phyloP scores from a whole-genome alignment of 2,888 invertebrate genomes.

The Oscheius onirici region DNA sequence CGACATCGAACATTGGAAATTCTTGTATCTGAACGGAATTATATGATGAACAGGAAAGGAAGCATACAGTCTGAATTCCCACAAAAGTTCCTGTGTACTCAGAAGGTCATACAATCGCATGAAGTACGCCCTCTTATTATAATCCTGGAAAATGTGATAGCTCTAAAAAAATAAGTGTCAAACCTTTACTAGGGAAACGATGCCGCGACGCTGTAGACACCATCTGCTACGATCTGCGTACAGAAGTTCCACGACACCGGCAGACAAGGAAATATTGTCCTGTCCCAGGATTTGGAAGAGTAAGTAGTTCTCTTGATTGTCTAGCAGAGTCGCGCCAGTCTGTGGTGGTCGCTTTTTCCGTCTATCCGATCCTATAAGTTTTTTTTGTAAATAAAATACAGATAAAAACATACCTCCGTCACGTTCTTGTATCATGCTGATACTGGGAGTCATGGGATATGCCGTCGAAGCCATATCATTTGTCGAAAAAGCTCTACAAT shows the following conservation, averaged over 20 bases:
- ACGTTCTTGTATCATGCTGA: slow-evolving; percentile 19
- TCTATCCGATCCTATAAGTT: slow-evolving; percentile 7
- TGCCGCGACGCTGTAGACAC: slow-evolving; percentile 14
- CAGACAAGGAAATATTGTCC: slow-evolving; percentile 31
- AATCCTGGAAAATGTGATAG: slow-evolving; percentile 27
- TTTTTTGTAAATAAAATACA: background rate
- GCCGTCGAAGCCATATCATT: slow-evolving; percentile 19
- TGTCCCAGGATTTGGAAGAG: slow-evolving; percentile 24
- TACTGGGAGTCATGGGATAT: slow-evolving; percentile 22
- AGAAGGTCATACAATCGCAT: slow-evolving; percentile 31
- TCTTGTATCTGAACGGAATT: slow-evolving; percentile 26
- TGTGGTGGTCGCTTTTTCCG: slow-evolving; percentile 30
- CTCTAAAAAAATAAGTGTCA: background rate
- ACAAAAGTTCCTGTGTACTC: slow-evolving; percentile 10
- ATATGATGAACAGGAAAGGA: background rate
- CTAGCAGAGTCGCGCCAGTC: slow-evolving; percentile 26
- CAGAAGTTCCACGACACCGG: slow-evolving; percentile 34
- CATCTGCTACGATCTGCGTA: slow-evolving; percentile 13
- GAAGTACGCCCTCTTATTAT: slow-evolving; percentile 30
- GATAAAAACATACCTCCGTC: background rate
- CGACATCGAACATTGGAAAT: slow-evolving; percentile 17
- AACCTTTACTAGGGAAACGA: slow-evolving; percentile 34
- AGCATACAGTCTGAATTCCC: slow-evolving; percentile 35
- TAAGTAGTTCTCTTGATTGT: slow-evolving; percentile 34
- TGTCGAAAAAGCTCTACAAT: background rate